Evolutionary conservation across 2,797 vertebrate genomes (phyloP), one percentile per base, ranked within the genome.

Genomic region (Diplodus sargus): DNA sequence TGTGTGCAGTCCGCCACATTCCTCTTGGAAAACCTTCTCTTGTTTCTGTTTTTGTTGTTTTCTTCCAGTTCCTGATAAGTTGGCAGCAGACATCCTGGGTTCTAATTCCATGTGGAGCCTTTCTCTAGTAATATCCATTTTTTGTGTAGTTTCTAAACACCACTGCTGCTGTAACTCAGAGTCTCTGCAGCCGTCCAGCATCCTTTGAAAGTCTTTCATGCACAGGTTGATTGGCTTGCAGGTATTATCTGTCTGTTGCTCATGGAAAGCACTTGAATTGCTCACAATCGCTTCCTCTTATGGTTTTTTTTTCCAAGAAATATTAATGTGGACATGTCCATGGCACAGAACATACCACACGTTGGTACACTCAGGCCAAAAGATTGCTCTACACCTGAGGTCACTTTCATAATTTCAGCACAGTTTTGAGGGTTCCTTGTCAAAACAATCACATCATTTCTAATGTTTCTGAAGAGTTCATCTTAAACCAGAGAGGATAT

Each of bases 1-100:
- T 56, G 48, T 53, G 25, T 70, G 30, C 10, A 58, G 71, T 47
- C 10, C 45, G 54, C 45, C 34, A 60, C 56, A 30, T 43, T 52
- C 13, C 17, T 23, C 34, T 45, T 30, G 47, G 20, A 28, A 34
- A 66, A 42, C 14, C 20, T 20, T 59, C 45, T n/a, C 4, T n/a
- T 56, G 23, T 23, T 34, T 30, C 43, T 42, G n/a, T 15, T 73
- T 47, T 47, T 56, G 2, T 56, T 34, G 4, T 15, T 30, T 5
- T 17, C 11, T 47, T 52, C 16, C 51, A 18, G 34, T 48, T 16
- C 34, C 49, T 16, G 28, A 1, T 25, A 16, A 9, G 20, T 51
- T 52, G 28, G 25, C 28, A 15, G 2, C 20, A 66, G 52, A 39
- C 42, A 23, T 42, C 49, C 10, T 42, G 30, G 52, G 7, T 22